These are phyloP conservation scores for Sinosuthora webbiana DNA, from an alignment of 2,113 vertebrate genomes.

Conservation along the genomic window DNA sequence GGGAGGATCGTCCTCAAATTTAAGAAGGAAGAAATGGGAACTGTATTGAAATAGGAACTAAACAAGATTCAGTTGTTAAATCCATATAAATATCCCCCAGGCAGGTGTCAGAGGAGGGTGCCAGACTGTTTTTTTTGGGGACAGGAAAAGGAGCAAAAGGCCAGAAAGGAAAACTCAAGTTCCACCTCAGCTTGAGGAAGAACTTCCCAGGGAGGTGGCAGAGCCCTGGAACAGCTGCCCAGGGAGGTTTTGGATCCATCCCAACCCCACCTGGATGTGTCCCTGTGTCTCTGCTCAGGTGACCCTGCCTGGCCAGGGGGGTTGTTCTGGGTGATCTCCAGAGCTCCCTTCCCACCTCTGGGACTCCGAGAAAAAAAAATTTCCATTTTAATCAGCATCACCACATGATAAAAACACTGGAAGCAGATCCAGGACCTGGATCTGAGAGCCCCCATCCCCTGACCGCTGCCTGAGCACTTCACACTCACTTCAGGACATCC, in stretches of 20 bases:
- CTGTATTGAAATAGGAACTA: background rate
- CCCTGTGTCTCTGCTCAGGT: background rate
- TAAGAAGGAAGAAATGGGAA: background rate
- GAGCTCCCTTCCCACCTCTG: background rate
- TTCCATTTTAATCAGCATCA: background rate
- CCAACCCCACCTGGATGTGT: background rate
- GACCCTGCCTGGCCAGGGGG: background rate
- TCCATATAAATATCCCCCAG: background rate
- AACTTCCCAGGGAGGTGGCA: background rate
- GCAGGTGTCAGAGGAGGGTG: background rate
- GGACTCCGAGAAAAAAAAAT: background rate
- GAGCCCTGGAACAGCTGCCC: background rate
- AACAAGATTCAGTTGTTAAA: background rate
- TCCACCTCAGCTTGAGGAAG: background rate
- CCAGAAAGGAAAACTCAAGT: background rate
- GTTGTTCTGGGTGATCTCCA: background rate
- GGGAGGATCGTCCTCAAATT: background rate
- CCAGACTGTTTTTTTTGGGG: background rate
- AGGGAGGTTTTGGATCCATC: background rate
- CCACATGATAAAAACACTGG: background rate
- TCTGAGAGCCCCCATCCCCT: background rate
- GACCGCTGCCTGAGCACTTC: background rate
- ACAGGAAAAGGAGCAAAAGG: background rate
- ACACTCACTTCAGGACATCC: background rate
- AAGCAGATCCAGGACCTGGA: background rate